phyloP scores from a whole-genome alignment of 2,888 invertebrate genomes.

The Drosophila paramelanica region DNA sequence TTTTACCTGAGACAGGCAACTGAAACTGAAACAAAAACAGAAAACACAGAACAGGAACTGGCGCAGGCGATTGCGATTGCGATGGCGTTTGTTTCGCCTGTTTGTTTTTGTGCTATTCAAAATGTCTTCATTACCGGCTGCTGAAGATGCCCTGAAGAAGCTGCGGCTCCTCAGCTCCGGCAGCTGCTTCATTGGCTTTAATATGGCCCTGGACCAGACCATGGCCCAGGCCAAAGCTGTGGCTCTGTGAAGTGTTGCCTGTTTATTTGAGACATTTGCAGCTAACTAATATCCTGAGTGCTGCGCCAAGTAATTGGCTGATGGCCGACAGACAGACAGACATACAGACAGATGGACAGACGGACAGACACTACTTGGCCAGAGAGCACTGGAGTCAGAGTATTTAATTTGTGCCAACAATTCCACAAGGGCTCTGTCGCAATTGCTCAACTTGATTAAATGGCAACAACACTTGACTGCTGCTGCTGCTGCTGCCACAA shows the following conservation, averaged over 20 bases:
- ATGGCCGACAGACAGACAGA: slow-evolving; percentile 15
- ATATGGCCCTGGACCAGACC: slow-evolving; percentile 37
- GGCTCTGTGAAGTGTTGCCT: slow-evolving; percentile 47
- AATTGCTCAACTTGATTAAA: slow-evolving; percentile 58
- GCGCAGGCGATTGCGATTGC: slow-evolving; percentile 22
- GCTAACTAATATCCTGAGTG: slow-evolving; percentile 64
- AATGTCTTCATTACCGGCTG: slow-evolving; percentile 75
- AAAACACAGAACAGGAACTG: slow-evolving; percentile 9
- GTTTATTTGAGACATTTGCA: slow-evolving; percentile 60
- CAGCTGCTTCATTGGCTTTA: slow-evolving; percentile 68
- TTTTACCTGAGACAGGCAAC: slow-evolving; percentile 65
- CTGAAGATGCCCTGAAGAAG: slow-evolving; percentile 34
- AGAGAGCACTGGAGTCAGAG: slow-evolving; percentile 10
- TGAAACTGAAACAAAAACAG: slow-evolving; percentile 3
- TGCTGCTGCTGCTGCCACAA: slow-evolving; percentile 6
- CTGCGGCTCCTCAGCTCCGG: slow-evolving; percentile 24
- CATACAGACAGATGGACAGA: slow-evolving; percentile 1
- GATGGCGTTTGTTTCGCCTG: slow-evolving; percentile 61
- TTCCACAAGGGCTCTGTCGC: slow-evolving; percentile 23
- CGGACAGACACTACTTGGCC: slow-evolving; percentile 14
- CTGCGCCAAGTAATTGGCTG: slow-evolving; percentile 59
- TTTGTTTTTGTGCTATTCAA: slow-evolving; percentile 72
- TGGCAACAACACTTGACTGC: slow-evolving; percentile 36
- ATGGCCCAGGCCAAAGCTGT: slow-evolving; percentile 9
- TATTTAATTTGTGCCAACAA: slow-evolving; percentile 37